Evolutionary conservation across 2,113 vertebrate species (phyloP).

Genomic region (Pantherophis guttatus): DNA sequence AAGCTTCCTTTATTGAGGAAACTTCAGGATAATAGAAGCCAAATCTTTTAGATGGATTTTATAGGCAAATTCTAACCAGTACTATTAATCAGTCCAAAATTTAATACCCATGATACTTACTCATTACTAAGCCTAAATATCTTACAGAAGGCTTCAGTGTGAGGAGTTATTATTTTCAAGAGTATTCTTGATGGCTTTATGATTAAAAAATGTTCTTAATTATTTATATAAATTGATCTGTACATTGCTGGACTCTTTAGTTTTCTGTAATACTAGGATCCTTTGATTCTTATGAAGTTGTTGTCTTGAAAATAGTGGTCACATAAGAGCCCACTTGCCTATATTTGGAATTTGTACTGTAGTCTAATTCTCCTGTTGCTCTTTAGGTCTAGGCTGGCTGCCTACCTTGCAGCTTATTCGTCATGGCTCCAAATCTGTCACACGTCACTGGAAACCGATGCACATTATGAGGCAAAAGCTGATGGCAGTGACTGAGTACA

Average conservation of each 20-base stretch:
- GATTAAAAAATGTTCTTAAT: neutral
- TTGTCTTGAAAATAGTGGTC: neutral
- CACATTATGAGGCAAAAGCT: conserved; percentile 86
- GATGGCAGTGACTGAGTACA: conserved; percentile 84
- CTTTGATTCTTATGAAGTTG: neutral
- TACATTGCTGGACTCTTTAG: neutral
- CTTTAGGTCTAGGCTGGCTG: conserved; percentile 71
- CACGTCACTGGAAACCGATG: conserved; percentile 84
- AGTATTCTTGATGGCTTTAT: neutral
- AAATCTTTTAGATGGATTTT: neutral
- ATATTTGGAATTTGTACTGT: neutral
- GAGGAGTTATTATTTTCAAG: neutral
- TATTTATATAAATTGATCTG: neutral
- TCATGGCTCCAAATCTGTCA: conserved; percentile 87
- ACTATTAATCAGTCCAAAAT: neutral
- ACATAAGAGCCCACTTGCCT: neutral
- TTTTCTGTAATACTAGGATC: neutral
- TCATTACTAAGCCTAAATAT: neutral
- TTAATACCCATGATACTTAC: neutral
- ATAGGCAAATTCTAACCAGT: neutral
- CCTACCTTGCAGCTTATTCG: conserved; percentile 78
- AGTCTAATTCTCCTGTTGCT: neutral
- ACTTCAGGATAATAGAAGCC: neutral
- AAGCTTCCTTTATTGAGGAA: neutral
- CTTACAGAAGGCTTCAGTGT: neutral